Base-by-base conservation (phyloP, 2,888 invertebrate genomes). In the Eristalis tenax region DNA sequence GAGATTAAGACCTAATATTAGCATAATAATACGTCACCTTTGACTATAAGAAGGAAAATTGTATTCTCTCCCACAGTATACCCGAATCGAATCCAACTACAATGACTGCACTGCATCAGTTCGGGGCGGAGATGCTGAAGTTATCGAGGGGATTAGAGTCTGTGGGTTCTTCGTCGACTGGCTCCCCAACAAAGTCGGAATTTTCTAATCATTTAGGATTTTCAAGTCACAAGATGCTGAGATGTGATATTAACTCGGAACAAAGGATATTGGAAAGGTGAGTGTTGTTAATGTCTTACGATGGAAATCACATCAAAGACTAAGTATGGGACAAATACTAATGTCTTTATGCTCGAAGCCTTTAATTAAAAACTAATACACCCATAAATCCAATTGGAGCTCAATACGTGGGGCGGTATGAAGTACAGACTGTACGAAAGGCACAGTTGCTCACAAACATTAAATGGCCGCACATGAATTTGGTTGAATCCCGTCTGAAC, bases 61-160 rank as follows among this genome's bases (percentile, higher is more conserved):
- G 66, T 35, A 70, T n/a, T 68, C 2, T 59, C 28, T 57, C 13
- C 50, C n/a, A 57, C 15, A 82, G 70, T 90, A 91, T 94, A 93
- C 95, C 95, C 93, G 96, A 97, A 91, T 96, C 96, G 56, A 96
- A 96, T 85, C 96, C 97, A 35, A 96, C 96, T 90, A 96, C 97
- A 89, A 96, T 97, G 96, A 96, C 97, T 38, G 97, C 97, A 80
- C 94, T 97, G 91, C 97, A 97, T 92, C 96, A 96, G 91, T 97
- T 97, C 92, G 97, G 97, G 75, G 96, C 97, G 50, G 97, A 97
- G 94, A 97, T 97, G 97, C 94, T 97, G 90, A 96, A 96, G 91
- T 94, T 97, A 38, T 97, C 97, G 32, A 94, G 96, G 88, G 97
- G 97, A 87, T 94, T 97, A 90, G 97, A 97, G 93, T 96, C 96